Evolutionary conservation across 2,797 vertebrate species (phyloP), one percentile per base, ranked within the genome.

Genomic region (Falco naumanni): DNA sequence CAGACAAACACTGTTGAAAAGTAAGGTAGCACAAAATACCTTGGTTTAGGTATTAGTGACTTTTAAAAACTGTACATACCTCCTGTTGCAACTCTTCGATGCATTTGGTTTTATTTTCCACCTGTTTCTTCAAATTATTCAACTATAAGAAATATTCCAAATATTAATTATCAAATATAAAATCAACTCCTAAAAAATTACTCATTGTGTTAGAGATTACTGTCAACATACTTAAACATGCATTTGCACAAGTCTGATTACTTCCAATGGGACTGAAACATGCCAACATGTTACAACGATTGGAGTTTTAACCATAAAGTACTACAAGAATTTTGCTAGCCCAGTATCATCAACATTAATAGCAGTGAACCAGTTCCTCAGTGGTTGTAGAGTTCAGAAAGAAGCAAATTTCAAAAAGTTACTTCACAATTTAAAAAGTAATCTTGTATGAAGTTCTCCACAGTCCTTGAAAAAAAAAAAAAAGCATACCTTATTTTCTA

Each of bases 401-500:
- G 17, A 71, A 66, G 16, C 33, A 33, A 5, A 13, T 19, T 24
- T 43, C 37, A 56, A 65, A n/a, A 59, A 48, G 2, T 15, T 61
- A 56, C 20, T 60, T 47, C 1, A 5, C 26, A 41, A 60, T 86
- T 72, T 37, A 10, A 88, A 86, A 89, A 81, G 37, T 37, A 39
- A n/a, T 53, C 41, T 45, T 41, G 19, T 31, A 47, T 28, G 14
- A 65, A 51, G 29, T 47, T 91, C 54, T 54, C 43, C 16, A 7
- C 15, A 66, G 33, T 33, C 22, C 50, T 41, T 11, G 21, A 18
- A 45, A 54, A 66, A 77, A 65, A 83, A 41, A 0, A 66, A 59
- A 85, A 34, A 85, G 81, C 89, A 61, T 97, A 99, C 98, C 98
- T 99, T 99, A 93, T 97, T 98, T 98, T 99, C 98, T 85, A 98